These are phyloP conservation scores for Elaeidobius kamerunicus DNA, from an alignment of 2,888 invertebrate species.

Conservation along the genomic window DNA sequence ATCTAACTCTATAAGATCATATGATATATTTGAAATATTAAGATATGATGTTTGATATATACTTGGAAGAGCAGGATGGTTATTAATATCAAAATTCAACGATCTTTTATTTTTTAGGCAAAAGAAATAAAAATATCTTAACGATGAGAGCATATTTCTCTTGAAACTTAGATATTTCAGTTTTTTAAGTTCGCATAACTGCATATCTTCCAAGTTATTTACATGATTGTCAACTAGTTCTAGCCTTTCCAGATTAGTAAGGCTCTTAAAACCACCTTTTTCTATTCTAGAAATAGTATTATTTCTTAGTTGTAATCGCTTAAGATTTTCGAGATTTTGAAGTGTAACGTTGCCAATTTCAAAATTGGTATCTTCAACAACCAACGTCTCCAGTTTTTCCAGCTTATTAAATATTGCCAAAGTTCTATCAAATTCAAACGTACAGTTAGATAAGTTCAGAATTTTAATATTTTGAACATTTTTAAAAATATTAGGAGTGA, in stretches of 20 bases:
- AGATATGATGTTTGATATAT: slow-evolving; percentile 10
- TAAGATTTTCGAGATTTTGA: slow-evolving; percentile 33
- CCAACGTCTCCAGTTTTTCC: slow-evolving; percentile 33
- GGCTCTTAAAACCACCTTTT: slow-evolving; percentile 30
- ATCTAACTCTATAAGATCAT: no score
- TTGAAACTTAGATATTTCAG: slow-evolving; percentile 35
- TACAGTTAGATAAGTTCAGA: slow-evolving; percentile 38
- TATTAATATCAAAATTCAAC: slow-evolving; percentile 29
- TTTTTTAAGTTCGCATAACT: slow-evolving; percentile 37
- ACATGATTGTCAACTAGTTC: slow-evolving; percentile 37
- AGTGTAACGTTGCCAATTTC: slow-evolving; percentile 31
- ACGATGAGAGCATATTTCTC: slow-evolving; percentile 29
- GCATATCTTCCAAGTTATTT: slow-evolving; percentile 33
- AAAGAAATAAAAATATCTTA: slow-evolving; percentile 27
- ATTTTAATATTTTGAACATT: slow-evolving; percentile 41
- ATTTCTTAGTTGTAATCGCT: slow-evolving; percentile 36
- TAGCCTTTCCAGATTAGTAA: slow-evolving; percentile 32
- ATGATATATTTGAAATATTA: slow-evolving; percentile 6
- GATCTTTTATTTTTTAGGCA: slow-evolving; percentile 24
- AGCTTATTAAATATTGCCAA: slow-evolving; percentile 35
- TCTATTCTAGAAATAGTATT: slow-evolving; percentile 36
- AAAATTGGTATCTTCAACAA: slow-evolving; percentile 35
- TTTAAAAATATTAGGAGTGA: slow-evolving; percentile 37
- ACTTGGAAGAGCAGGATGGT: slow-evolving; percentile 5
- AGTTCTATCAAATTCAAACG: slow-evolving; percentile 31